Base-by-base conservation (phyloP, 2,113 vertebrate genomes). In the Plotosus lineatus region DNA sequence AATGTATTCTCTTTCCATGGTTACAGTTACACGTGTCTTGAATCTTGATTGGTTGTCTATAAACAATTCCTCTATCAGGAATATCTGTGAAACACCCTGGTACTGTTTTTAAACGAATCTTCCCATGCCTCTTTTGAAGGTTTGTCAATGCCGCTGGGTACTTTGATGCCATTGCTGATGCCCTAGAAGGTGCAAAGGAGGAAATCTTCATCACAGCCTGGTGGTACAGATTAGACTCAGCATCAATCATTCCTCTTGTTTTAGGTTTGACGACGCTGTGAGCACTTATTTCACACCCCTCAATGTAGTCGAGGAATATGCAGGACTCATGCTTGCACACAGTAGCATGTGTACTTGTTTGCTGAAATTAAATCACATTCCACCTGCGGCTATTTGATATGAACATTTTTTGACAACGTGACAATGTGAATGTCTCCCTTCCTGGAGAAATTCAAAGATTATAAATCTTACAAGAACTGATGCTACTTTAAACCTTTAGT, bases 181-280 rank as follows among this genome's bases (percentile, higher is more conserved):
- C 83, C 80, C 81, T 85, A 71, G 83, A 87, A 87, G 86, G 77
- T 55, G 83, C 77, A 75, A 83, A 84, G 73, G 85, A 88, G 74
- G 88, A 89, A 85, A 88, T 86, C 65, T 86, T 86, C 81, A 88
- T 89, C 85, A 83, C 85, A 48, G 85, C 82, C 79, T 87, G 86
- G 82, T 86, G 84, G 81, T 90, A 85, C 26, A 73, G 60, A 81
- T 78, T 81, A 84, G 63, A 84, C 58, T 79, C 65, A 75, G 75
- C 85, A 77, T 87, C 84, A 87, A 77, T 85, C 85, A 85, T 73
- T 77, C 38, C n/a, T 36, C 76, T 81, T 80, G 46, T 63, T 66
- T 68, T 82, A 56, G 69, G 23, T 72, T 78, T 73, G 42, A 71
- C 46, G 36, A 74, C 21, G 78, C 75, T 78, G 80, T 75, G 50